Evolutionary conservation across 2,797 vertebrate genomes (phyloP).

Genomic region (Prionace glauca): DNA sequence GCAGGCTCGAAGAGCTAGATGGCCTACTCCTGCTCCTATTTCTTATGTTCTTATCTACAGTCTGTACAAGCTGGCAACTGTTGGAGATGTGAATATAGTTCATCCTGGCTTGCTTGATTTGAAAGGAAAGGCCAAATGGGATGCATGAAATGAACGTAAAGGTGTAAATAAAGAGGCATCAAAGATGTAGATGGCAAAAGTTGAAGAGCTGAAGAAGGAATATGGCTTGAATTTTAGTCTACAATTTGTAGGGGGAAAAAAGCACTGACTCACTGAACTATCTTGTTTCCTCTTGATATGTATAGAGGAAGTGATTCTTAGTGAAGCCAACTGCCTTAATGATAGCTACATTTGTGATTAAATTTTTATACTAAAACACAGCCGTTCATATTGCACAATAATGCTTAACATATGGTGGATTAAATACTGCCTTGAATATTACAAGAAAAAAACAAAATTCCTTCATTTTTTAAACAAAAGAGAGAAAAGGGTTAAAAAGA

Average conservation of each 20-base stretch:
- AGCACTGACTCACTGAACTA: neutral
- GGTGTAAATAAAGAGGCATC: conserved; percentile 72
- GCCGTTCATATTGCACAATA: neutral
- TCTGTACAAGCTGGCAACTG: too few species aligned
- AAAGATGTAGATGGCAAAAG: conserved; percentile 60
- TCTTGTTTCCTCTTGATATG: neutral
- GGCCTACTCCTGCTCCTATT: too few species aligned
- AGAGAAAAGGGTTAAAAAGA: too few species aligned
- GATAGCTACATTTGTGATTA: neutral
- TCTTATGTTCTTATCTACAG: too few species aligned
- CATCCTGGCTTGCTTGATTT: too few species aligned
- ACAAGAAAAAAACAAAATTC: neutral
- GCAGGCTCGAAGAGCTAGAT: too few species aligned
- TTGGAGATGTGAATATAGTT: too few species aligned
- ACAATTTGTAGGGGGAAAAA: neutral
- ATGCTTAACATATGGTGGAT: neutral
- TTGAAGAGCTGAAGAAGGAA: conserved; percentile 62
- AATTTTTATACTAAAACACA: neutral
- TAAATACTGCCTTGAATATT: neutral
- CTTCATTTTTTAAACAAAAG: neutral
- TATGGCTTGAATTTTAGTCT: conserved; percentile 43
- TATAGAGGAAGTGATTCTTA: neutral
- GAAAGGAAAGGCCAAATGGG: too few species aligned
- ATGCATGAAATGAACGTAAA: conserved; percentile 43
- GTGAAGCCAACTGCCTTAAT: conserved; percentile 6